phyloP scores from a whole-genome alignment of 53 echinoderm and acorn worm genomes.

The Hippasteria phrygiana region DNA sequence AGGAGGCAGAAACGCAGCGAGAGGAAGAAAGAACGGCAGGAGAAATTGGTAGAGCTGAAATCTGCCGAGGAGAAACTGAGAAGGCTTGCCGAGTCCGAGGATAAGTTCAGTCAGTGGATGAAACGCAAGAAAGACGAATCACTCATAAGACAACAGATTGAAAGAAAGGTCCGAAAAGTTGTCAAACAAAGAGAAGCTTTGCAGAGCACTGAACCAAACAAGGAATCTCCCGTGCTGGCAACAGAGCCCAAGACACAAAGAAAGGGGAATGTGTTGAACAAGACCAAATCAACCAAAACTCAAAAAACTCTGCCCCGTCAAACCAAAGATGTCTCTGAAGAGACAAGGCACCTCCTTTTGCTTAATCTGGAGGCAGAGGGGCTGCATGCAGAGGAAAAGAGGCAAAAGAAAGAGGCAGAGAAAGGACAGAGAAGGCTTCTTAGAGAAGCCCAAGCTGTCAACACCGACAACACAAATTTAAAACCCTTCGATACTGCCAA shows the following conservation, averaged over 20 bases:
- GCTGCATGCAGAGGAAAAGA: conserved; percentile 48
- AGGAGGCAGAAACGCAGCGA: conserved; percentile 57
- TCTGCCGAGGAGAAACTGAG: neutral
- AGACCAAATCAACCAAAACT: neutral
- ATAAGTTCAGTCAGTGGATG: conserved; percentile 51
- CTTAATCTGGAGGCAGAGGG: conserved; percentile 51
- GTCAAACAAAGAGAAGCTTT: neutral
- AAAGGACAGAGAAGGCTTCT: conserved; percentile 35
- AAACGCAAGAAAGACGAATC: conserved; percentile 34
- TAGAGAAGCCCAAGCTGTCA: neutral
- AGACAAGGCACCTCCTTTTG: neutral
- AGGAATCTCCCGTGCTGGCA: neutral
- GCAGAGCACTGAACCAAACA: neutral
- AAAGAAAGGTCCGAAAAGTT: conserved; percentile 28
- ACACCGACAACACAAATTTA: conserved; percentile 1
- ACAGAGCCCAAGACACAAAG: neutral
- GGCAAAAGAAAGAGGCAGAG: conserved; percentile 62
- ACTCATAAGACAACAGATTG: neutral
- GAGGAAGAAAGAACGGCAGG: conserved; percentile 41
- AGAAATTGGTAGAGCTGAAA: conserved; percentile 22
- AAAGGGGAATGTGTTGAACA: neutral
- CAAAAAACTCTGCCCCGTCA: neutral
- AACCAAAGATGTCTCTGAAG: conserved; percentile 1
- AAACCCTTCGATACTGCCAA: neutral
- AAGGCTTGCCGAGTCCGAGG: conserved; percentile 19